Evolutionary conservation across 1,140 invertebrate genomes (phyloP).

Genomic region (Brevipalpus yothersi): DNA sequence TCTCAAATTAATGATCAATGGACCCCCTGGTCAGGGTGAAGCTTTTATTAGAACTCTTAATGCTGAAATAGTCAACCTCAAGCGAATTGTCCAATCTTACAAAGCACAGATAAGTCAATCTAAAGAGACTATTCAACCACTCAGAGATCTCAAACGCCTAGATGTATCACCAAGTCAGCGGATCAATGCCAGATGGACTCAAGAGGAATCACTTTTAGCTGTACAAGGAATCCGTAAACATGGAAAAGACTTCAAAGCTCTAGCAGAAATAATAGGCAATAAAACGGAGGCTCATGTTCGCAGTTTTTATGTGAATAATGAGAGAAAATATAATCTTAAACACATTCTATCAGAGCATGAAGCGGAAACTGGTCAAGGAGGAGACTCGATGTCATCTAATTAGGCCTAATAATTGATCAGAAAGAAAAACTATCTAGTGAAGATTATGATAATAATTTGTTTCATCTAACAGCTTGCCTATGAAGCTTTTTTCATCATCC

Average conservation of each 20-base stretch:
- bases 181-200: constrained; percentile 69
- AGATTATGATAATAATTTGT: no score
- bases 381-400: no score
- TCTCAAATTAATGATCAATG: constrained; percentile 54
- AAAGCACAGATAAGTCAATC: constrained; percentile 69
- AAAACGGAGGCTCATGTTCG: constrained; percentile 78
- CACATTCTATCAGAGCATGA: constrained; percentile 67
- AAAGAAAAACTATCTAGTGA: no score
- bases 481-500: no score
- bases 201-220: constrained; percentile 67
- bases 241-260: constrained; percentile 83
- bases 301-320: constrained; percentile 69
- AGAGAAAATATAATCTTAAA: constrained; percentile 69
- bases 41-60: constrained; percentile 69
- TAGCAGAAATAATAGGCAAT: constrained; percentile 78
- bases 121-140: constrained; percentile 31
- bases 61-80: constrained; percentile 69
- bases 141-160: constrained; percentile 40
- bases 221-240: constrained; percentile 75
- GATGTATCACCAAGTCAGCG: constrained; percentile 25
- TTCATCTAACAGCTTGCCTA: no score
- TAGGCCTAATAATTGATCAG: no score
- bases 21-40: constrained; percentile 40
- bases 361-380: constrained; percentile 22
- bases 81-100: constrained; percentile 83